phyloP scores from a whole-genome alignment of 35 echinoderm and acorn worm genomes.

The Apostichopus californicus region DNA sequence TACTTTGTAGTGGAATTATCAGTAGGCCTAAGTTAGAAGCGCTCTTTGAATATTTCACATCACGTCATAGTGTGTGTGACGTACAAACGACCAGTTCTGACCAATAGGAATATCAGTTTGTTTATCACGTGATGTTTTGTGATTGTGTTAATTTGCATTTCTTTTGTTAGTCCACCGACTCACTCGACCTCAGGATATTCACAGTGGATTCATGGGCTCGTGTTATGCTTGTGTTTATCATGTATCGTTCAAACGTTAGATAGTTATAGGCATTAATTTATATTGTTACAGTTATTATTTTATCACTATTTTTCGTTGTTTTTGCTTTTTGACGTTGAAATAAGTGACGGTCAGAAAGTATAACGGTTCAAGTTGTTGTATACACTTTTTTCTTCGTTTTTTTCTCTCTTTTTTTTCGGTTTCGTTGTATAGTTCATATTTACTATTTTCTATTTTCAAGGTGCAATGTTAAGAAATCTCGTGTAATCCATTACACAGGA shows the following conservation, averaged over 20 bases:
- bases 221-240: neutral
- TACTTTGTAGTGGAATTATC: too few species aligned
- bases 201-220: slow-evolving; percentile 1
- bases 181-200: slow-evolving; percentile 12
- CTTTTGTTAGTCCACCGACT: slow-evolving; percentile 22
- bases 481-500: neutral
- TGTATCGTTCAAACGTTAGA: slow-evolving; percentile 48
- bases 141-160: neutral
- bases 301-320: neutral
- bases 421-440: slow-evolving; percentile 54
- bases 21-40: too few species aligned
- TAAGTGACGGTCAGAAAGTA: neutral
- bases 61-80: too few species aligned
- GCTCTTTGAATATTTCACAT: too few species aligned
- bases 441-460: slow-evolving; percentile 54
- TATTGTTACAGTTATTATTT: slow-evolving; percentile 46
- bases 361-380: neutral
- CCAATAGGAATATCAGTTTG: neutral
- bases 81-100: neutral
- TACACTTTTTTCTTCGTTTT: neutral
- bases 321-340: neutral
- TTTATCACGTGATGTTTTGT: neutral
- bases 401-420: neutral
- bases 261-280: slow-evolving; percentile 59
- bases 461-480: slow-evolving; percentile 53